Percentiles rank a stretch among this genome's conserved stretches.
Evolutionary conservation across 2,797 vertebrate species (phyloP).

Genomic region (Chelmon rostratus): DNA sequence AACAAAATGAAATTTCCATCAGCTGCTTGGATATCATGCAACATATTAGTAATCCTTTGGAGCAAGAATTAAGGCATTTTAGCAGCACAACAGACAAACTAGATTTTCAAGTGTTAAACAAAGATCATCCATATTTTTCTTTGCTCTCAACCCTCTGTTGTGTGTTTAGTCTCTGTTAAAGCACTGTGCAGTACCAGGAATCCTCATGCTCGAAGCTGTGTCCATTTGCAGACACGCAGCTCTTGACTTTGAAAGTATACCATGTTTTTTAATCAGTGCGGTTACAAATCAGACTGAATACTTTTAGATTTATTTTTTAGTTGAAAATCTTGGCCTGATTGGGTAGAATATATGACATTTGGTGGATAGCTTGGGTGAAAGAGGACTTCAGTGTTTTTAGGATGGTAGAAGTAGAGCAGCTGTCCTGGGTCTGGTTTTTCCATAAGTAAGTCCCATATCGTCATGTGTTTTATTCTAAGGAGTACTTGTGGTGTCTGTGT

Average conservation of each 20-base stretch:
- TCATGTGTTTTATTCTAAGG: constrained; percentile 56
- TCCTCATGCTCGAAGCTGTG: not conserved
- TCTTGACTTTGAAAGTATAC: not conserved
- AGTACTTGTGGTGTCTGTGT: constrained; percentile 55
- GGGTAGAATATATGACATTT: not conserved
- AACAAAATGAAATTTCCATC: constrained; percentile 37
- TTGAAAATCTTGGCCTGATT: not conserved
- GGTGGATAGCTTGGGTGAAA: constrained; percentile 16
- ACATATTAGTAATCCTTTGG: constrained; percentile 5
- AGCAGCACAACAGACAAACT: not conserved
- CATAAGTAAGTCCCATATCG: constrained; percentile 42
- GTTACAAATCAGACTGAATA: not conserved
- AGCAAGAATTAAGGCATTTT: not conserved
- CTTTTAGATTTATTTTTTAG: not conserved
- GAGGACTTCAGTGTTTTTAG: constrained; percentile 33
- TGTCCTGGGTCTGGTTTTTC: constrained; percentile 33
- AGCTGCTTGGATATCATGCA: constrained; percentile 36
- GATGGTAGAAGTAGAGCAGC: constrained; percentile 50
- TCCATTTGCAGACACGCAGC: not conserved
- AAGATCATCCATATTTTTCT: constrained; percentile 19
- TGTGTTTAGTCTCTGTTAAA: constrained; percentile 51
- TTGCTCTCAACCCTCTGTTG: constrained; percentile 21
- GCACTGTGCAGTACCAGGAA: constrained; percentile 5
- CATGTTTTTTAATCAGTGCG: not conserved
- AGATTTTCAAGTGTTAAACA: constrained; percentile 14